Base-by-base conservation (phyloP, 2,888 invertebrate genomes). In the Luperina testacea region DNA sequence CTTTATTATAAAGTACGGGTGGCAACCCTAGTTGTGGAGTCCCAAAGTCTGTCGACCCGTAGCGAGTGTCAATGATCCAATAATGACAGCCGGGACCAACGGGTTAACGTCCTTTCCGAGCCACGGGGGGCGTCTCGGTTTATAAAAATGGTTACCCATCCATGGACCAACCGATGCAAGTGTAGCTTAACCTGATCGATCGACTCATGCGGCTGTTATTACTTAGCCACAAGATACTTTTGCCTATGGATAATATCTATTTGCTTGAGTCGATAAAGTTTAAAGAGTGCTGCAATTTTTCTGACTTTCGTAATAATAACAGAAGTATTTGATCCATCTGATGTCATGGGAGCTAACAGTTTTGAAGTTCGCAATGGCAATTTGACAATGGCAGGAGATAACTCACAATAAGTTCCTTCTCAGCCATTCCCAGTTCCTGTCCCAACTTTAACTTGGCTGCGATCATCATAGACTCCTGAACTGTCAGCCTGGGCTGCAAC, bases 391-490 rank as follows among this genome's bases (percentile, higher is more conserved):
- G 8, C 63, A 32, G 63, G 32, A 27, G 32, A 63, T 20, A 64
- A 64, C 78, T 96, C 92, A 98, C 98, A 90, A 97, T 97, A n/a
- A 97, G 94, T 68, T 97, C 93, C 93, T 98, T 98, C 81, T 98
- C 97, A 17, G 96, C 92, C 13, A 92, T 90, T 0, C 97, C 96
- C 72, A 98, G 95, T 82, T 97, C 97, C 68, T 97, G 95, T 0
- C 98, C 97, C 27, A 98, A 96, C 91, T 98, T 98, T 42, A 98
- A 95, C 86, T 98, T 97, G 0, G 98, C 98, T 0, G 98, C 98
- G 64, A 98, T 97, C 91, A 97, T 96, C 98, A 98, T 98, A 17
- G 98, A 97, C 94, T 98, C 98, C 77, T 96, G 95, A 1, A 98
- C 98, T 0, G 98, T 98, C 13, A 98, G 97, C 87, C 98, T 97